Conservation (phyloP, 1,140 invertebrate species). For the Bombus picipes region DNA sequence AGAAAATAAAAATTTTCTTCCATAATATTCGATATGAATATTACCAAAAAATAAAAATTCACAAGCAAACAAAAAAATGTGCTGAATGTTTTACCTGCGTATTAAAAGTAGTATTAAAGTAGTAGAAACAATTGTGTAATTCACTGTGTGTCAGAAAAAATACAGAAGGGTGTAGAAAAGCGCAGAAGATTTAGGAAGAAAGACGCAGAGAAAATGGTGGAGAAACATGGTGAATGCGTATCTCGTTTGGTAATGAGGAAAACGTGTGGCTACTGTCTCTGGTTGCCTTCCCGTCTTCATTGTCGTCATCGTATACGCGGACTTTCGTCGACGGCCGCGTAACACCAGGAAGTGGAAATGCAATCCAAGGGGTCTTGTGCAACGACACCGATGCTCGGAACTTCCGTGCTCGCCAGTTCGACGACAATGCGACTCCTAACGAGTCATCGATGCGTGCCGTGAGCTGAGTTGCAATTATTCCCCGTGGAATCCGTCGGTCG, state of each 20-base stretch:
- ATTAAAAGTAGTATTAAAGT: too few relatives aligned
- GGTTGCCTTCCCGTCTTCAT: constrained; percentile 24
- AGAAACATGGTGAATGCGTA: not conserved
- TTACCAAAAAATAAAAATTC: not conserved
- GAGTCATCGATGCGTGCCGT: constrained; percentile 33
- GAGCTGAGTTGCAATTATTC: constrained; percentile 23
- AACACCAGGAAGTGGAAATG: constrained; percentile 64
- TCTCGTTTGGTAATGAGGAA: constrained; percentile 7
- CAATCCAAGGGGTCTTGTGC: constrained; percentile 44
- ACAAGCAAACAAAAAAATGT: not conserved
- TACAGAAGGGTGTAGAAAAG: too few relatives aligned
- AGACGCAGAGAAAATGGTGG: not conserved
- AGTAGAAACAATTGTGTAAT: too few relatives aligned
- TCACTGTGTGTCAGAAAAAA: not conserved
- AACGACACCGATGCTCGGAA: constrained; percentile 23
- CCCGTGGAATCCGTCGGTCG: not conserved
- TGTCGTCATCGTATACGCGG: constrained; percentile 10
- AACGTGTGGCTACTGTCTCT: constrained; percentile 15
- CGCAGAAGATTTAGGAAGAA: not conserved
- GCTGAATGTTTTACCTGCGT: too few relatives aligned
- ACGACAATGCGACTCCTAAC: constrained; percentile 27
- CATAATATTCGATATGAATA: not conserved
- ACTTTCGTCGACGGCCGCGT: constrained; percentile 35
- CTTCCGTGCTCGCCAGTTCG: constrained; percentile 22
- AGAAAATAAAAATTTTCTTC: too few relatives aligned